Evolutionary conservation across 2,888 invertebrate genomes (phyloP), one percentile per base, ranked within the genome.

Genomic region (Nymphalis polychloros): DNA sequence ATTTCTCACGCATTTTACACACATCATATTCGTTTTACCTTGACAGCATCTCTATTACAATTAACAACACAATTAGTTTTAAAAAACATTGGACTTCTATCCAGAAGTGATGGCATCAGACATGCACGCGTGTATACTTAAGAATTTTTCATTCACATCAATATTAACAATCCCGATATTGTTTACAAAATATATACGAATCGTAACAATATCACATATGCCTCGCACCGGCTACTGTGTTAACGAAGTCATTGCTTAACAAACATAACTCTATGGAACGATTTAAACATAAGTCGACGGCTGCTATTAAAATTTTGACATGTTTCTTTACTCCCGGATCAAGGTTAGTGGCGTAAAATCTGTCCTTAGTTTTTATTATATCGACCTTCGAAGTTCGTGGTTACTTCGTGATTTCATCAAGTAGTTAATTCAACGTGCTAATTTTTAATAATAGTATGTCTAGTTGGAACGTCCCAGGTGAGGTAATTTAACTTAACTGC

Each of bases 291-390:
- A 48, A 62, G 23, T 57, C 49, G 17, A 52, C 73, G 72, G 78
- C 49, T 62, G 48, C 48, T 62, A 67, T 73, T 47, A 79, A 78
- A 66, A 63, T 79, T 60, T 70, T 78, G 55, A 80, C 77, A 78
- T 79, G 77, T 75, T 72, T 80, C 31, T 52, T 79, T n/a, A 64
- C 68, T 67, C 79, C 80, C 2, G 64, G 79, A 47, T 49, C 77
- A 77, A 84, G 83, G 86, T 86, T 63, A 68, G 77, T 76, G 59
- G 41, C 23, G 20, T 52, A 27, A 59, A 19, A 27, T 49, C n/a
- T 47, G 49, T 59, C 61, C 57, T 62, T 57, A 65, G 49, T 68
- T 70, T 68, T 72, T 70, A 46, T 64, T 59, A 16, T 47, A 61
- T 19, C 19, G 62, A 57, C 72, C 70, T 74, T 69, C 67, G 64